These are phyloP conservation scores for Gymnobelideus leadbeateri DNA, from an alignment of 2,113 vertebrate genomes.

Conservation along the genomic window DNA sequence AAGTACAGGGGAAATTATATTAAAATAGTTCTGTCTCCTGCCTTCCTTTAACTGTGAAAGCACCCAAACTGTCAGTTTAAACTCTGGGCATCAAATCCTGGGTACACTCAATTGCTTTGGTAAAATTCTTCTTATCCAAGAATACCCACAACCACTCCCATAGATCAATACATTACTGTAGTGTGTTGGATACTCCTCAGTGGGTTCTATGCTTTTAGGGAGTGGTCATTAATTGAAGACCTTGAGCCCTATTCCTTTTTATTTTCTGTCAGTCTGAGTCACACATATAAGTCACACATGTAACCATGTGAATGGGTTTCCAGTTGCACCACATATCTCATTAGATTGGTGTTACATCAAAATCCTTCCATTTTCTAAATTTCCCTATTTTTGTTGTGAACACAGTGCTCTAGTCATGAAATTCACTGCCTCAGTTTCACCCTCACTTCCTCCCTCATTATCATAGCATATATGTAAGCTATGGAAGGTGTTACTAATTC, in stretches of 20 bases:
- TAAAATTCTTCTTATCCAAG: neutral
- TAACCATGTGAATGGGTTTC: neutral
- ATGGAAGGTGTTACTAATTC: no score
- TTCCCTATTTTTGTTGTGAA: no score
- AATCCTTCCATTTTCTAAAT: neutral
- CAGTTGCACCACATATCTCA: neutral
- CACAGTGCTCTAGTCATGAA: no score
- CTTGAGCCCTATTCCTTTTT: neutral
- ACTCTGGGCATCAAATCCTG: neutral
- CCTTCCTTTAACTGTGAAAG: neutral
- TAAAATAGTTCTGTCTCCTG: neutral
- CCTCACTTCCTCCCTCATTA: no score
- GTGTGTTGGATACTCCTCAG: neutral
- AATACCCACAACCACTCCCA: neutral
- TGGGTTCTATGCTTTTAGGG: neutral
- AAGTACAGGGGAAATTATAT: neutral
- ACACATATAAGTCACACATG: no score
- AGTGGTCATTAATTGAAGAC: neutral
- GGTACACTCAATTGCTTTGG: neutral
- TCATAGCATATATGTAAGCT: no score
- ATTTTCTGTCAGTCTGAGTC: neutral
- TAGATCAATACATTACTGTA: neutral
- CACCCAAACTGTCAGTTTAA: neutral
- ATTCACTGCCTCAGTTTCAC: no score
- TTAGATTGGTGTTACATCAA: neutral